Evolutionary conservation across 2,888 invertebrate species (phyloP), one percentile per base, ranked within the genome.

Genomic region (Epinotia nisella): DNA sequence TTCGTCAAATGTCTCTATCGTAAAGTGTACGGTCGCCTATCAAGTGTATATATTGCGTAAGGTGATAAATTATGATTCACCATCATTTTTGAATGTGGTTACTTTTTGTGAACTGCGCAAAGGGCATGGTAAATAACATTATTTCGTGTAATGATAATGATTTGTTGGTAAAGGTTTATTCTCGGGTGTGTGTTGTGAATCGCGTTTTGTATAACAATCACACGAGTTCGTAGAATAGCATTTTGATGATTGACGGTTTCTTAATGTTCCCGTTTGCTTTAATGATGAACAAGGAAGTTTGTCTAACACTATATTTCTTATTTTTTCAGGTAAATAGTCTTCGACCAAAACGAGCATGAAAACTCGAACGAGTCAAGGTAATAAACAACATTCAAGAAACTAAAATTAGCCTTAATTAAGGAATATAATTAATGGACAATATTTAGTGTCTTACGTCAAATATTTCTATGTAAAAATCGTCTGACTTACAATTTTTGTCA

Each of bases 11-110:
- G 45, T 53, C 41, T 55, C 41, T 55, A 29, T 71, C 19, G 21
- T 41, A 60, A 67, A 24, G 61, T 65, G 45, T 45, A 11, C 61
- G 67, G 24, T 61, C 59, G 51, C 61, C 49, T 62, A 72, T 72
- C 72, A 62, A 56, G 49, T 71, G 53, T 13, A 35, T 60, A 61
- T 21, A 56, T 68, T 72, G 51, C 61, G 62, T 72, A 72, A 72
- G 9, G 15, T 72, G 56, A 68, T 72, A 56, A 72, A 72, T 62
- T 49, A 72, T 72, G 72, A 61, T 61, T 68, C 49, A 21, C 56
- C 59, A 56, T n/a, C 15, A 64, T 70, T 35, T 53, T 59, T 45
- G 62, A 51, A 64, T 72, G 67, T 58, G 67, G 72, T 56, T 45
- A 55, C 21, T 60, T 55, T 24, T 55, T 62, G 21, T 56, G 2